Percentiles rank a stretch among this genome's conserved stretches.
Evolutionary conservation across 2,113 vertebrate genomes (phyloP).

Genomic region (Bothrops jararaca): DNA sequence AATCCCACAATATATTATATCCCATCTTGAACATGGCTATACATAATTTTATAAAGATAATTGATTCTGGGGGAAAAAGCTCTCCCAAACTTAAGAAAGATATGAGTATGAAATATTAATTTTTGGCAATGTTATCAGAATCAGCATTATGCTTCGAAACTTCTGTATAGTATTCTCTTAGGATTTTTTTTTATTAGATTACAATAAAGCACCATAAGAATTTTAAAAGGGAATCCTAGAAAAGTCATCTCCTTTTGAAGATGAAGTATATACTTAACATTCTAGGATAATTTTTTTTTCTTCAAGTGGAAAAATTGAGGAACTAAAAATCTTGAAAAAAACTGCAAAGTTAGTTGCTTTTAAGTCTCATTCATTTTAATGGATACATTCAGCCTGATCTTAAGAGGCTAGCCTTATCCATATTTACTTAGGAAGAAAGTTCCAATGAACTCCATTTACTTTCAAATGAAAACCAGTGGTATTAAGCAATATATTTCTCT

Average conservation of each 20-base stretch:
- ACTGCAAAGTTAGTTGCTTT: neutral
- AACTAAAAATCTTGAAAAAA: neutral
- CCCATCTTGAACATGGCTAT: neutral
- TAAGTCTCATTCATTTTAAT: neutral
- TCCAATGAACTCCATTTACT: no score
- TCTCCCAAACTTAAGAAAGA: constrained; percentile 19
- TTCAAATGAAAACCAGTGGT: neutral
- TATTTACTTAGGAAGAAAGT: neutral
- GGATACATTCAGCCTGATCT: neutral
- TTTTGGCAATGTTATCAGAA: constrained; percentile 32
- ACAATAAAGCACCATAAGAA: constrained; percentile 22
- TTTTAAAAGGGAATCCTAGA: constrained; percentile 3
- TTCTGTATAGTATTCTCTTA: constrained; percentile 24
- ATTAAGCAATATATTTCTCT: neutral
- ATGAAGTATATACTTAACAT: constrained; percentile 27
- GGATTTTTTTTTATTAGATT: constrained; percentile 34
- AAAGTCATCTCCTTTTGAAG: constrained; percentile 36
- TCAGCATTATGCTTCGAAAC: constrained; percentile 33
- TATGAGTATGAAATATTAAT: constrained; percentile 31
- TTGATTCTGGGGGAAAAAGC: neutral
- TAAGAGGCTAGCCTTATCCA: neutral
- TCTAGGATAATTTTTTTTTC: neutral
- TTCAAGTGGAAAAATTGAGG: neutral
- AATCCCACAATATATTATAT: neutral
- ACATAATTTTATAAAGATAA: neutral